Evolutionary conservation across 2,113 vertebrate genomes (phyloP), one percentile per base, ranked within the genome.

Genomic region (Aptenodytes forsteri): DNA sequence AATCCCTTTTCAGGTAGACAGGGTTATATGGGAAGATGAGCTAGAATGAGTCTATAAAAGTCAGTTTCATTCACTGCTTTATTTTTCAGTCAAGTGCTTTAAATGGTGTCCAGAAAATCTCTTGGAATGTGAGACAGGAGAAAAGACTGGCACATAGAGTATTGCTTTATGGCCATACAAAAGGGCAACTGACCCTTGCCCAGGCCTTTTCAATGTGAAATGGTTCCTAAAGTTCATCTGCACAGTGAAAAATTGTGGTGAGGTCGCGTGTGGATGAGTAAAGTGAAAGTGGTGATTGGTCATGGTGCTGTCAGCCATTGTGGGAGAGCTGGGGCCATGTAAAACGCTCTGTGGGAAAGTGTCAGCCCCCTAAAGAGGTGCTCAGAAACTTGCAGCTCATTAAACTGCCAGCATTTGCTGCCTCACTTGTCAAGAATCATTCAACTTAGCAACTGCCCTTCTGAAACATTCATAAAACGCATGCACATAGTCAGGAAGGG

Each of bases 41-140:
- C 99, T 99, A 98, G 98, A 99, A 99, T 98, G 99, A 99, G 99
- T 99, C 99, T 99, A 99, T 99, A 99, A 99, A 99, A 99, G 99
- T 99, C 99, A 99, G 97, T 98, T 98, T 98, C 98, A 99, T 99
- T 99, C 98, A 99, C 98, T 98, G 98, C 98, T 99, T 99, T 99
- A 99, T 99, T 99, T 99, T 98, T 98, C 98, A 98, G 98, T 98
- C 98, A 98, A 99, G 98, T 97, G 98, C 98, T 98, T 98, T 98
- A 98, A 98, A 98, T 98, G 95, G 96, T 98, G 97, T 98, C 98
- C 98, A 98, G 98, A 98, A 98, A 98, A 98, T 98, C 98, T 98
- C 97, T 97, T 96, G 99, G 98, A 99, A 99, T 98, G 98, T 98
- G 98, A 98, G 98, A 99, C 98, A 98, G 99, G 97, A 99, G 99